Evolutionary conservation across 1,140 invertebrate genomes (phyloP).

Genomic region (Rhopalosiphum padi): DNA sequence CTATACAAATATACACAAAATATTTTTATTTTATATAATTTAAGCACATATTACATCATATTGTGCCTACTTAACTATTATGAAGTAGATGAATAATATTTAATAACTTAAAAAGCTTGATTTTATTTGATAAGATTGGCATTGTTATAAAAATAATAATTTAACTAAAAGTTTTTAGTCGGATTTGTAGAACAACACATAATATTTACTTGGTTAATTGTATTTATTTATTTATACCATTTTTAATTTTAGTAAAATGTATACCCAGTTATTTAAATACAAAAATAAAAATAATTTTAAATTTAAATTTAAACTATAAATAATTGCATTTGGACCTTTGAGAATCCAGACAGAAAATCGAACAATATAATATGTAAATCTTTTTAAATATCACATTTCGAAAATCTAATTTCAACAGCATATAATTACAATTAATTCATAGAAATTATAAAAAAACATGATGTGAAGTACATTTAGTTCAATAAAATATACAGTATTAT

Average conservation of each 20-base stretch:
- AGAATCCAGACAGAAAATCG: not conserved
- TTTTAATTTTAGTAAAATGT: not conserved
- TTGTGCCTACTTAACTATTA: not conserved
- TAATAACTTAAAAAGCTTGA: not conserved
- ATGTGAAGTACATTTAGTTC: too few relatives aligned
- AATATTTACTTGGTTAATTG: too few relatives aligned
- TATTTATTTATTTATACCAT: not conserved
- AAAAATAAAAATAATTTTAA: not conserved
- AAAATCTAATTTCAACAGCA: too few relatives aligned
- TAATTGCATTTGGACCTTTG: not conserved
- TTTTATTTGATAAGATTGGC: not conserved
- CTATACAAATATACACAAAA: not conserved
- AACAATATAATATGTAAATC: not conserved
- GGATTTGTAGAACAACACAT: too few relatives aligned
- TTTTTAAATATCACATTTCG: too few relatives aligned
- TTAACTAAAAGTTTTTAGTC: too few relatives aligned
- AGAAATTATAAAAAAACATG: too few relatives aligned
- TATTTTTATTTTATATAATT: not conserved
- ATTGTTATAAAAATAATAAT: not conserved
- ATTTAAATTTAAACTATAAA: not conserved
- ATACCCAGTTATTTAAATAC: not conserved
- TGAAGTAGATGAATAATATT: not conserved
- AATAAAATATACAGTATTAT: too few relatives aligned
- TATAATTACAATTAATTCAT: too few relatives aligned
- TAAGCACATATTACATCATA: not conserved